Conservation (phyloP, 2,888 invertebrate species). For the Leptopilina drosophilae region DNA sequence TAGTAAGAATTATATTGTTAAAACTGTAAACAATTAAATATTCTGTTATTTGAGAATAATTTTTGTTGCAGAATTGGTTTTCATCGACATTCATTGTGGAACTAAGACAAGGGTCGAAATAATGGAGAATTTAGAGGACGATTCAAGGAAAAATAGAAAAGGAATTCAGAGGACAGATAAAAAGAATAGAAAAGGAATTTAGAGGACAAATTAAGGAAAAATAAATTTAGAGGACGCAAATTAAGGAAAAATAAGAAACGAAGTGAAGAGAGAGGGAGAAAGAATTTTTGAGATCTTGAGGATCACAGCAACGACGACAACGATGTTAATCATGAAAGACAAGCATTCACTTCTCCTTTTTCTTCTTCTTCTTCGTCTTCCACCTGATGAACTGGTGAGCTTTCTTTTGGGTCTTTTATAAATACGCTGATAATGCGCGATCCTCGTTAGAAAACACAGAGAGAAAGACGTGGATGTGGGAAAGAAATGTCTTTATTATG, state of each 20-base stretch:
- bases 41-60: no score
- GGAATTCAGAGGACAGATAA: no score
- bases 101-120: no score
- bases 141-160: no score
- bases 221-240: no score
- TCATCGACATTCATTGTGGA: no score
- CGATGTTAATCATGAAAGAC: constrained; percentile 62
- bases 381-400: constrained; percentile 33
- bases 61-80: no score
- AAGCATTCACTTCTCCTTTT: constrained; percentile 53
- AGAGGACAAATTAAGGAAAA: no score
- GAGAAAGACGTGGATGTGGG: constrained; percentile 8
- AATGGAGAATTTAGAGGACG: no score
- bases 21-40: no score
- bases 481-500: constrained; percentile 34
- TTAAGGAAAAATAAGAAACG: constrained; percentile 55
- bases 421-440: constrained; percentile 37
- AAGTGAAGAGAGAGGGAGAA: constrained; percentile 37
- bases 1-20: no score
- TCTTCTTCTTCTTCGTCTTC: constrained; percentile 29
- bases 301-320: constrained; percentile 59
- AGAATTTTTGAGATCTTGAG: constrained; percentile 51
- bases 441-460: constrained; percentile 37
- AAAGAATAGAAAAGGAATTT: no score
- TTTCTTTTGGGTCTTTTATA: constrained; percentile 49